Evolutionary conservation across 2,797 vertebrate species (phyloP).

Genomic region (Channa striata): DNA sequence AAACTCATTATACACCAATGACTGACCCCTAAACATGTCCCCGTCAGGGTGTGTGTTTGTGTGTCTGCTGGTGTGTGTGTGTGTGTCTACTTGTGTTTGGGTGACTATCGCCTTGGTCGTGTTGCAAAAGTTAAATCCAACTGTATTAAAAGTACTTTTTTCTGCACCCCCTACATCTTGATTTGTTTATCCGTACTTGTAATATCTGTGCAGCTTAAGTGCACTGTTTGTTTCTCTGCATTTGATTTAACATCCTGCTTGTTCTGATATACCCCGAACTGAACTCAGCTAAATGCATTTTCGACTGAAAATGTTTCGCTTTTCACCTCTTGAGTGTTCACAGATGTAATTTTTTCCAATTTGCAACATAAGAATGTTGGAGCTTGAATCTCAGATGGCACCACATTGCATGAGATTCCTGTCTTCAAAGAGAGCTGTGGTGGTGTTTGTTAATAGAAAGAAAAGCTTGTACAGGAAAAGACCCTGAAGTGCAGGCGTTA

Average conservation of each 20-base stretch:
- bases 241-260: not conserved
- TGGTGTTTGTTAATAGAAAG: not conserved
- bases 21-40: slow-evolving; percentile 29
- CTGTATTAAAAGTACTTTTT: slow-evolving; percentile 8
- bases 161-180: not conserved
- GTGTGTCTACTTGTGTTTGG: too few species aligned
- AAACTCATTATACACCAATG: slow-evolving; percentile 61
- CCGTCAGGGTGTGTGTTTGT: slow-evolving; percentile 1
- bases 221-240: not conserved
- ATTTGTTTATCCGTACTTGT: not conserved
- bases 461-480: not conserved
- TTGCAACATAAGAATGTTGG: not conserved
- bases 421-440: too few species aligned
- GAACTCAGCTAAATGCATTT: not conserved
- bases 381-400: not conserved
- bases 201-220: not conserved
- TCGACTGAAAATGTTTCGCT: not conserved
- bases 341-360: not conserved
- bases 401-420: not conserved
- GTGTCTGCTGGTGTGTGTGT: not conserved
- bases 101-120: slow-evolving; percentile 1
- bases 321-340: not conserved
- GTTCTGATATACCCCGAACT: not conserved
- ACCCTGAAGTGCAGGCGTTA: not conserved
- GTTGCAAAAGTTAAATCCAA: not conserved